phyloP scores from a whole-genome alignment of 2,113 vertebrate species.

The Corythoichthys intestinalis region DNA sequence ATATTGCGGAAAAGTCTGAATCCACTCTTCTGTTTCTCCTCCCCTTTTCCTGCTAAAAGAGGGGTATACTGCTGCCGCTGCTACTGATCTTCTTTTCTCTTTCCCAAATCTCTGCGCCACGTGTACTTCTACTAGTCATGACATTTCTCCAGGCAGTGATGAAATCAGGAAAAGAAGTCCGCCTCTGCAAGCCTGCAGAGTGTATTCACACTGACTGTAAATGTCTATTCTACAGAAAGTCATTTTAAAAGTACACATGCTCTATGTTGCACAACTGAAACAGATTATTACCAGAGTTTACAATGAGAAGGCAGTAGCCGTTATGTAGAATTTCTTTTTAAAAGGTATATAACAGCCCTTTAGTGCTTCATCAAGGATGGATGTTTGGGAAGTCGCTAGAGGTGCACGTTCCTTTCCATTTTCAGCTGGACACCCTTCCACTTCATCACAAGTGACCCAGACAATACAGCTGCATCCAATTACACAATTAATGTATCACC shows the following conservation, averaged over 20 bases:
- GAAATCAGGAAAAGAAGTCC: conserved; percentile 58
- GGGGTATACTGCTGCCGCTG: conserved; percentile 24
- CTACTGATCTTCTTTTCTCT: conserved; percentile 41
- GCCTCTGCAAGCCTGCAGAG: conserved; percentile 44
- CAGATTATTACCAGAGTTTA: neutral
- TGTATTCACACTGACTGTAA: conserved; percentile 58
- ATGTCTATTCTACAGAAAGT: conserved; percentile 54
- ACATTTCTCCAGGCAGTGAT: conserved; percentile 68
- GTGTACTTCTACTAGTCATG: conserved; percentile 70
- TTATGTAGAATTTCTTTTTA: neutral
- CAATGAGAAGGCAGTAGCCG: neutral
- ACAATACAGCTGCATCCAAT: conserved; percentile 60
- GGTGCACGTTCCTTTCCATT: conserved; percentile 24
- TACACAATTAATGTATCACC: conserved; percentile 60
- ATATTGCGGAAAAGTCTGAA: conserved; percentile 59
- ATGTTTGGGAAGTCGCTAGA: conserved; percentile 24
- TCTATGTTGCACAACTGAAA: neutral
- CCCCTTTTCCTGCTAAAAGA: conserved; percentile 13
- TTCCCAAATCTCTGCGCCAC: conserved; percentile 57
- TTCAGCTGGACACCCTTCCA: conserved; percentile 24
- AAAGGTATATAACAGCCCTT: conserved; percentile 31
- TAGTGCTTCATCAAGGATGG: conserved; percentile 25
- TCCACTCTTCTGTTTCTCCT: conserved; percentile 44
- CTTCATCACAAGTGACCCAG: conserved; percentile 48
- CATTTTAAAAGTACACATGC: conserved; percentile 36